Evolutionary conservation across 2,113 vertebrate genomes (phyloP).

Genomic region (Leptocoma aspasia): DNA sequence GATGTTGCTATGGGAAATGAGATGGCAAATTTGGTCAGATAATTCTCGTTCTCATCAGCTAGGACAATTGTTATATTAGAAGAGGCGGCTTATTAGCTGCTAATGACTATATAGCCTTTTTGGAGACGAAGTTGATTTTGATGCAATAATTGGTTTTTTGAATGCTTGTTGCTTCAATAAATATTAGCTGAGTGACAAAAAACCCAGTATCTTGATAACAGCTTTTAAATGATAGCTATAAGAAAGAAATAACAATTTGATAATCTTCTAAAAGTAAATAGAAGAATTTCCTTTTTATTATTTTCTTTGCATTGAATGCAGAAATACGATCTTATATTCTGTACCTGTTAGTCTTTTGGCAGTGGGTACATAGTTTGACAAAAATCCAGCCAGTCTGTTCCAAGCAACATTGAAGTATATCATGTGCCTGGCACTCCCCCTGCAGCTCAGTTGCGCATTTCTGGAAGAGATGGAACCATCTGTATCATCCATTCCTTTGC

Average conservation of each 20-base stretch:
- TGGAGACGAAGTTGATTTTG: neutral
- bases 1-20: neutral
- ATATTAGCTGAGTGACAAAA: neutral
- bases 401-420: accelerated
- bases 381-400: neutral
- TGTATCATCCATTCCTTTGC: neutral
- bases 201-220: accelerated
- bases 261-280: neutral
- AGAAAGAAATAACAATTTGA: neutral
- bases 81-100: neutral
- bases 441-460: neutral
- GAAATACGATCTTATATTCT: neutral
- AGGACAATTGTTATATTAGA: neutral
- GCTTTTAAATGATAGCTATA: neutral
- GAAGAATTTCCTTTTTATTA: neutral
- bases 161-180: neutral
- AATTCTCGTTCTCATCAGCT: neutral
- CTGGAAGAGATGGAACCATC: neutral
- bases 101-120: neutral
- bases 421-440: conserved; percentile 1
- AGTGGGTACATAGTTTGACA: neutral
- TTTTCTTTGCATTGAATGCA: neutral
- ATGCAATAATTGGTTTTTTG: neutral
- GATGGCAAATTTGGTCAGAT: neutral
- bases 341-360: neutral